Base-by-base conservation (phyloP, 2,113 vertebrate genomes). In the Solea senegalensis region DNA sequence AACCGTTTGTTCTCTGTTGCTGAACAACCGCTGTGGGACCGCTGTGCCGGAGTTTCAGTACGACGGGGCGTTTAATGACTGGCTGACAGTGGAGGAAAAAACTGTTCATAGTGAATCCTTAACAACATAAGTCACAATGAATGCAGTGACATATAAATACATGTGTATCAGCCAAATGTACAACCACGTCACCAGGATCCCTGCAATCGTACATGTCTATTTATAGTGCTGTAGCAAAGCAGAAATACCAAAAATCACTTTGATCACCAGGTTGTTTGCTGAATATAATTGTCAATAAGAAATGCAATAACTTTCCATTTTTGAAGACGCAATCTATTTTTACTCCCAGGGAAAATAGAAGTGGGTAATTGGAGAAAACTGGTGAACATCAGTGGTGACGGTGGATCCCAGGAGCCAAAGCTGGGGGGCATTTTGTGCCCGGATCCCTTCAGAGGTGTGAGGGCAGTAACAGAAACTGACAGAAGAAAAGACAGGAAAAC, bases 1-100 rank as follows among this genome's bases (percentile, higher is more conserved):
- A 61, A 59, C 2, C 62, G 15, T 78, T 64, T 58, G 78, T 77
- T 71, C 48, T 68, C 4, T 26, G 45, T 7, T 34, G 28, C 43
- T 16, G 44, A 44, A 49, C 52, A 60, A 48, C n/a, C 69, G n/a
- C 78, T 0, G 45, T 0, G 55, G 74, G 54, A 69, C 34, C 5
- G 2, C 14, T n/a, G 58, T 26, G 45, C 21, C 28, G 15, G 27
- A 11, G 11, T 34, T 27, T 66, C n/a, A 26, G 10, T 0, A 0
- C 10, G 54, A 71, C 13, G 45, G 2, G 45, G 14, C 10, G 12
- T 50, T 54, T 27, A 69, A 56, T 48, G 49, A 41, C 11, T 12
- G 5, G 45, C 45, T 49, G 13, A 49, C 41, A 59, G 11, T 1
- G 26, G 6, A 7, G 21, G 45, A 9, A 9, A 41, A 11, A 9